Conservation (phyloP, 2,797 vertebrate species). For the Pseudomugil gertrudae region DNA sequence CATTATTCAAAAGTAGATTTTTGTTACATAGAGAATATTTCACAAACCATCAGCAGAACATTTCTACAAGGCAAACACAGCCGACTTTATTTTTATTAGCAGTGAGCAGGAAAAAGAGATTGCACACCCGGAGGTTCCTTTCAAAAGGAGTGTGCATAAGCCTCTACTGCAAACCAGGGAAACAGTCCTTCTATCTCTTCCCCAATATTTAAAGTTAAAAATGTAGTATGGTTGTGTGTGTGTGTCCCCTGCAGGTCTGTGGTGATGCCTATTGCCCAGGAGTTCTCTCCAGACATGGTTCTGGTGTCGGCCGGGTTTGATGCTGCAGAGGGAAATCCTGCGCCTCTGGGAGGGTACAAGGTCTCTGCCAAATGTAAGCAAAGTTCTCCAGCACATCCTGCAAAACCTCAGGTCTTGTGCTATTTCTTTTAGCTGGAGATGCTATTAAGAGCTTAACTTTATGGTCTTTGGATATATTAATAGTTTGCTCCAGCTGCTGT, state of each 20-base stretch:
- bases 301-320: slow-evolving; percentile 95
- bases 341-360: slow-evolving; percentile 93
- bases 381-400: slow-evolving; percentile 11
- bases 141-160: too few species aligned
- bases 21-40: not conserved
- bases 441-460: slow-evolving; percentile 25
- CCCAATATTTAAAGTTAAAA: not conserved
- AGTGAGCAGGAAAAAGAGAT: not conserved
- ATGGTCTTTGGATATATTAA: slow-evolving; percentile 38
- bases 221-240: slow-evolving; percentile 3
- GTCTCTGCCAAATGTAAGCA: slow-evolving; percentile 95
- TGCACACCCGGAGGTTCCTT: too few species aligned
- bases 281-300: slow-evolving; percentile 93
- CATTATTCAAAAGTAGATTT: not conserved
- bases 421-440: not conserved
- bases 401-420: slow-evolving; percentile 3
- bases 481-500: slow-evolving; percentile 47
- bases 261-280: slow-evolving; percentile 94
- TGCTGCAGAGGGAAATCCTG: slow-evolving; percentile 90
- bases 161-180: not conserved
- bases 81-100: not conserved
- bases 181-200: not conserved
- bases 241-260: slow-evolving; percentile 84
- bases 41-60: not conserved
- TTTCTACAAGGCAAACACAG: not conserved